Percentiles rank a stretch among this genome's conserved stretches.
These are phyloP conservation scores for Porites cylindrica DNA, from an alignment of 92 coral and sea anemone species.

Conservation along the genomic window DNA sequence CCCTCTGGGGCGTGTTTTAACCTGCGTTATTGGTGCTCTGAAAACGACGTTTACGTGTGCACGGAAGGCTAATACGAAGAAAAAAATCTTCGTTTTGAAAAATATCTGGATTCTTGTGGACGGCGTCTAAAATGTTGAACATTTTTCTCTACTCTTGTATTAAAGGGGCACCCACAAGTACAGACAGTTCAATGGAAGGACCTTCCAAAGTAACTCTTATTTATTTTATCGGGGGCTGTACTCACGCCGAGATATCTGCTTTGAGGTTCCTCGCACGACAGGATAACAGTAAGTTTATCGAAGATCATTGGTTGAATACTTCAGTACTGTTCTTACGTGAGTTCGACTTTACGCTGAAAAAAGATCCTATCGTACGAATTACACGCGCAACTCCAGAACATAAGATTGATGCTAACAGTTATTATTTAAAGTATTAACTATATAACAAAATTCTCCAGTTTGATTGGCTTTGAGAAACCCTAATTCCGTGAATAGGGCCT, in stretches of 20 bases:
- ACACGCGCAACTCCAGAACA: not conserved
- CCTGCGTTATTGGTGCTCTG: no score
- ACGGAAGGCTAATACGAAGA: no score
- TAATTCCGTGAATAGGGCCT: no score
- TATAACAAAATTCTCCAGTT: no score
- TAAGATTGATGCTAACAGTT: no score
- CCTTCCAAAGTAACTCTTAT: constrained; percentile 92
- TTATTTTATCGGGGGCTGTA: constrained; percentile 96
- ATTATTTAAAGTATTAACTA: no score
- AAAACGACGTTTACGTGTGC: no score
- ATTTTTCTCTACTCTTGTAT: not conserved
- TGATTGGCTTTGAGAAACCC: no score
- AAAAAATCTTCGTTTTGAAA: no score
- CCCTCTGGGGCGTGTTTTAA: no score
- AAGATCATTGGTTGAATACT: not conserved
- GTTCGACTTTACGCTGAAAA: not conserved
- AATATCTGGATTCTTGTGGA: no score
- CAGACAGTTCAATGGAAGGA: constrained; percentile 67
- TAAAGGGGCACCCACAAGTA: constrained; percentile 63
- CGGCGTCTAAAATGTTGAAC: not conserved
- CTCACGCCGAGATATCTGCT: constrained; percentile 96
- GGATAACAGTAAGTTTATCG: constrained; percentile 83
- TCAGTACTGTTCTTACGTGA: no score
- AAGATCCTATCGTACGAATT: not conserved
- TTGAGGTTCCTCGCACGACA: constrained; percentile 93